phyloP scores from a whole-genome alignment of 2,888 invertebrate species.

The Chalcosyrphus nemorum region DNA sequence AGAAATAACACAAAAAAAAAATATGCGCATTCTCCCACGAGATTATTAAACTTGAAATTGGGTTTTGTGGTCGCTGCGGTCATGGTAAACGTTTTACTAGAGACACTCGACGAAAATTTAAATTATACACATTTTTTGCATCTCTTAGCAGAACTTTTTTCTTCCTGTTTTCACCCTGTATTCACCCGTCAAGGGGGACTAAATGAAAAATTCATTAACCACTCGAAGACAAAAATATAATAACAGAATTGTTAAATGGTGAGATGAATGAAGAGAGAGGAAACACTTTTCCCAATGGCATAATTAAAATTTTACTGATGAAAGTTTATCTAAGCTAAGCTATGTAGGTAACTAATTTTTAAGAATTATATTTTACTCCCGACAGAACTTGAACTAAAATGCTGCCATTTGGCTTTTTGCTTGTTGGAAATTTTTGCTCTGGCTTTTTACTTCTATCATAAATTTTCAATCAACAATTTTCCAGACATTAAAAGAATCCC shows the following conservation, averaged over 20 bases:
- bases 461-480: no score
- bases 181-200: not conserved
- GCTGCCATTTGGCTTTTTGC: no score
- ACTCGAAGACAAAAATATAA: not conserved
- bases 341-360: no score
- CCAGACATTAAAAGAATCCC: no score
- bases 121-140: constrained; percentile 9
- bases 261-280: not conserved
- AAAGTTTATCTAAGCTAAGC: no score
- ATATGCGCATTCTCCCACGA: not conserved
- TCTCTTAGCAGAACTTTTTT: not conserved
- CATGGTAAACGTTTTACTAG: constrained; percentile 26
- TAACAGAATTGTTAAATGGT: not conserved
- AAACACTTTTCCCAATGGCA: not conserved
- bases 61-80: constrained; percentile 40
- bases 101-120: constrained; percentile 28
- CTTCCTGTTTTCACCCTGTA: no score
- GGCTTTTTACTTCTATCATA: no score
- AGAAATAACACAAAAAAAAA: not conserved
- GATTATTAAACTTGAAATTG: constrained; percentile 54
- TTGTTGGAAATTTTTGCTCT: no score
- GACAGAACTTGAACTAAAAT: no score
- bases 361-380: no score
- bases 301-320: no score
- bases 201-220: constrained; percentile 31